phyloP scores from a whole-genome alignment of 2,113 vertebrate species.

The Equus przewalskii region DNA sequence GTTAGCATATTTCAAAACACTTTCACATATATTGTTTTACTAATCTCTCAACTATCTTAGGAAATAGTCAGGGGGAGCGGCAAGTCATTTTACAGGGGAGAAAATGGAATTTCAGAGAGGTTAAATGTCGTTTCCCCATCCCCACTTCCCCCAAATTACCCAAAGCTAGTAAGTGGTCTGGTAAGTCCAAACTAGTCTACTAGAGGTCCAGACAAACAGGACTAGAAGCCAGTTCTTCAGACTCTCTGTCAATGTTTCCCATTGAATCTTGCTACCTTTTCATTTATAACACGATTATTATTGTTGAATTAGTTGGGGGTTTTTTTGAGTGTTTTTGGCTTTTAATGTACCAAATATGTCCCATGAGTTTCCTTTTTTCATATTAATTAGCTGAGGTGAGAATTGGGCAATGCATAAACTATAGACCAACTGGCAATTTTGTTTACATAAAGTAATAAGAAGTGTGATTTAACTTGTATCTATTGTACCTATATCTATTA shows the following conservation, averaged over 20 bases:
- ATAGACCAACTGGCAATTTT: background rate
- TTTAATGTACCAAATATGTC: background rate
- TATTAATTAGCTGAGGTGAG: background rate
- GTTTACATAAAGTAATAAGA: constrained; percentile 8
- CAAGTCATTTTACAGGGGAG: background rate
- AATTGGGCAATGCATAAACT: background rate
- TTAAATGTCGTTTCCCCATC: background rate
- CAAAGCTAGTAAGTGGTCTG: background rate
- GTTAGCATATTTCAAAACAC: background rate
- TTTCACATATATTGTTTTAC: background rate
- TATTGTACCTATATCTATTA: background rate
- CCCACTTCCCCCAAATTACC: background rate
- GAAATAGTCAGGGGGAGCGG: background rate
- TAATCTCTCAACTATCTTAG: background rate
- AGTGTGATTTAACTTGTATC: background rate
- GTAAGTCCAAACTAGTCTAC: no score
- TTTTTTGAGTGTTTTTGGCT: background rate
- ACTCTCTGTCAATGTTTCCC: background rate
- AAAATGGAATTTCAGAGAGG: background rate
- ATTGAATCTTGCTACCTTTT: background rate
- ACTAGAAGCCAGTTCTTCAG: background rate
- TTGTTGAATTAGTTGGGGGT: background rate
- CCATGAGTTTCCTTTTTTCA: background rate
- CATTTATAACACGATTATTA: background rate
- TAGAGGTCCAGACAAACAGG: no score